Conservation (phyloP, 2,888 invertebrate species). For the Pseudococcus longispinus region DNA sequence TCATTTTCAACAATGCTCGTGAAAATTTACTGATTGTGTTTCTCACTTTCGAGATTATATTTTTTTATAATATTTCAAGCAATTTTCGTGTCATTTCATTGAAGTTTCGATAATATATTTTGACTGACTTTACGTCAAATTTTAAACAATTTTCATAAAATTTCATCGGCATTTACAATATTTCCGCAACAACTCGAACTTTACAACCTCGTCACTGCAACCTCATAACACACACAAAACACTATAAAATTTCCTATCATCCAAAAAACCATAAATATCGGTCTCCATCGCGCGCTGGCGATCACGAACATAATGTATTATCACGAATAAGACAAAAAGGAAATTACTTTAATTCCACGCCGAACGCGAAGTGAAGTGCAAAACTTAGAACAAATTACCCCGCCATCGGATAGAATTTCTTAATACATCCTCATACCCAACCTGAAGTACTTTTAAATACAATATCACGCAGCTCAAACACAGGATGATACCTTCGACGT, state of each 20-base stretch:
- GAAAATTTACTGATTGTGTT: no score
- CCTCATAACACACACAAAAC: neutral
- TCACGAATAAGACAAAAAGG: neutral
- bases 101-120: no score
- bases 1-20: no score
- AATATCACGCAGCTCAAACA: neutral
- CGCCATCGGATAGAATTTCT: conserved; percentile 14
- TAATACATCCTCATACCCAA: neutral
- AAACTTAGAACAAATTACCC: conserved; percentile 22
- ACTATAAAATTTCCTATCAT: neutral
- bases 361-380: neutral
- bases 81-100: no score
- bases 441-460: neutral
- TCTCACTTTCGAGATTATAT: no score
- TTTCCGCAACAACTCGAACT: no score
- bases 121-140: no score
- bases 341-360: neutral
- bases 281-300: neutral
- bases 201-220: no score
- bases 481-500: neutral
- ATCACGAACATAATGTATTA: neutral
- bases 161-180: no score
- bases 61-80: no score
- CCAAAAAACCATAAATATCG: neutral
- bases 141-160: no score